A percentile compares a stretch with the other conserved stretches of the same genome.
Conservation (phyloP, 2,888 invertebrate genomes). For the Uloborus plumipes region DNA sequence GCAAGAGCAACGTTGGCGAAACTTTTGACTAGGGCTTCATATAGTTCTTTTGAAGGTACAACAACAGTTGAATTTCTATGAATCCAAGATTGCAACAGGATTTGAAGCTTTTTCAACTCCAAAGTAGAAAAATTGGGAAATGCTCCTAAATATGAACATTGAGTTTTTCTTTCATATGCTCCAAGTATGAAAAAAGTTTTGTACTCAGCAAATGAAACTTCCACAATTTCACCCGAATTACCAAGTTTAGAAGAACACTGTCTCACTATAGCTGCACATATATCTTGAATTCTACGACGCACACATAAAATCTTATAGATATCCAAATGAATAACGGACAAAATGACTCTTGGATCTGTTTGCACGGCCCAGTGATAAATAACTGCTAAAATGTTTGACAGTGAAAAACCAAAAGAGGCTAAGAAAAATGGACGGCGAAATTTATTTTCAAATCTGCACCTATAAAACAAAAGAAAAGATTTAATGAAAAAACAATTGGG, state of each 20-base stretch:
- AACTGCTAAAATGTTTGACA: constrained; percentile 26
- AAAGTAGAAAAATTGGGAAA: constrained; percentile 16
- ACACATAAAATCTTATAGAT: constrained; percentile 37
- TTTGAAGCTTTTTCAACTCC: background rate
- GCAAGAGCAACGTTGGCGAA: constrained; percentile 9
- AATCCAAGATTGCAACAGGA: constrained; percentile 39
- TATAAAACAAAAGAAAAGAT: constrained; percentile 14
- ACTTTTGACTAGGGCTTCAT: too few relatives aligned
- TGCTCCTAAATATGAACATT: constrained; percentile 82
- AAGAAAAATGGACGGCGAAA: constrained; percentile 45
- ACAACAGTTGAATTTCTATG: constrained; percentile 21
- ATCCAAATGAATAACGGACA: constrained; percentile 30
- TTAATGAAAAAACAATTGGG: background rate
- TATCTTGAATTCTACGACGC: constrained; percentile 52
- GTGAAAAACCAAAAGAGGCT: constrained; percentile 32
- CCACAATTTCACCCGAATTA: constrained; percentile 64
- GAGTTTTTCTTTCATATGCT: constrained; percentile 82
- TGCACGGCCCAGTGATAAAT: constrained; percentile 57
- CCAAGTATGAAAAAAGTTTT: constrained; percentile 91
- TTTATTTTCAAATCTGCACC: constrained; percentile 42
- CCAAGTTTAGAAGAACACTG: constrained; percentile 58
- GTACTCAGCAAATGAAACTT: constrained; percentile 79
- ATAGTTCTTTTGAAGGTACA: constrained; percentile 16
- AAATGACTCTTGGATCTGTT: constrained; percentile 25
- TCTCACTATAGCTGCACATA: constrained; percentile 32